Percentiles rank a stretch among this genome's conserved stretches.
Conservation (phyloP, 2,113 vertebrate species). For the Pithys albifrons region DNA sequence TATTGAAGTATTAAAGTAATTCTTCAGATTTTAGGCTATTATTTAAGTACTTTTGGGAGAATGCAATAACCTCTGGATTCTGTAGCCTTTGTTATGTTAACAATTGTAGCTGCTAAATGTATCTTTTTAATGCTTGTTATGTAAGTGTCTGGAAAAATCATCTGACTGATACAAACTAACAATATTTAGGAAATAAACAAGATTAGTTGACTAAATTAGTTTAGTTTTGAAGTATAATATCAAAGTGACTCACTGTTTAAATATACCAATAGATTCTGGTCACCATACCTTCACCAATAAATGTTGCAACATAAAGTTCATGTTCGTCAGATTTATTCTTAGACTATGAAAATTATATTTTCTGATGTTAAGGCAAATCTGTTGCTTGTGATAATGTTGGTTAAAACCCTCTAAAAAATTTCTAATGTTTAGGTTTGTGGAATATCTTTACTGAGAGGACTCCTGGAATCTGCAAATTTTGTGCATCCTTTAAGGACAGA, state of each 20-base stretch:
- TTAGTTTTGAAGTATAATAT: constrained; percentile 44
- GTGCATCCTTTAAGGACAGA: not conserved
- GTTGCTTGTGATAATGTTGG: not conserved
- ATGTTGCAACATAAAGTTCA: not conserved
- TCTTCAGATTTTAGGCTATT: constrained; percentile 98
- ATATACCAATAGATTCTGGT: constrained; percentile 19
- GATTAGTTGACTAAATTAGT: constrained; percentile 70
- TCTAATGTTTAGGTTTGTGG: not conserved
- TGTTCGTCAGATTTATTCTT: not conserved
- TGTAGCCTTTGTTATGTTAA: constrained; percentile 78
- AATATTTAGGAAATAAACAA: constrained; percentile 75
- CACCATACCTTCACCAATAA: not conserved
- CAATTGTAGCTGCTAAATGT: constrained; percentile 68
- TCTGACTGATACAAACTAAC: constrained; percentile 59
- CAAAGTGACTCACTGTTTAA: constrained; percentile 26
- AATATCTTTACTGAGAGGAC: not conserved
- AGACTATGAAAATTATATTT: not conserved
- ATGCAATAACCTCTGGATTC: constrained; percentile 82
- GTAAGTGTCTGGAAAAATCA: constrained; percentile 62
- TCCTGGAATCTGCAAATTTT: not conserved
- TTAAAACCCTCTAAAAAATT: not conserved
- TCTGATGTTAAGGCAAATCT: not conserved
- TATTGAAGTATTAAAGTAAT: constrained; percentile 99
- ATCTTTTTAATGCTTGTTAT: constrained; percentile 77
- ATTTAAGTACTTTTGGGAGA: constrained; percentile 90